A percentile compares a stretch with the other conserved stretches of the same genome.
These are phyloP conservation scores for Aphelinus certus DNA, from an alignment of 1,140 invertebrate genomes.

Conservation along the genomic window DNA sequence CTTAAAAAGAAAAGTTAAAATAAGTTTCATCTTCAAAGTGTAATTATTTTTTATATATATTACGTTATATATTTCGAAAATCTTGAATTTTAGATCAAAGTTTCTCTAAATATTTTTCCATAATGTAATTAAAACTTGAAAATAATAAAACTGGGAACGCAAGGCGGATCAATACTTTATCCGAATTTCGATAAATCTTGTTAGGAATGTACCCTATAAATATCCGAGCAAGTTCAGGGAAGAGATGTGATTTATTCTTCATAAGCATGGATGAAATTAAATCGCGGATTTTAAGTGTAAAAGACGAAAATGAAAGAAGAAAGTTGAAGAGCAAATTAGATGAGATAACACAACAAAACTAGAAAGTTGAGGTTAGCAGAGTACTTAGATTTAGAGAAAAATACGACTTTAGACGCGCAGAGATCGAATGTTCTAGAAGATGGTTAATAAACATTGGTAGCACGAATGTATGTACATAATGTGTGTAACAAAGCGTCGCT, in stretches of 20 bases:
- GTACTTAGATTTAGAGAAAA: slow-evolving; percentile 34
- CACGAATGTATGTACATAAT: slow-evolving; percentile 62
- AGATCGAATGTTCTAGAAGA: slow-evolving; percentile 27
- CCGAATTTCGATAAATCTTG: not conserved
- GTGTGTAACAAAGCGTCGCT: slow-evolving; percentile 55
- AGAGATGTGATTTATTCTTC: slow-evolving; percentile 29
- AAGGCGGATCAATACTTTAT: not conserved
- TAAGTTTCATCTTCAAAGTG: too few species aligned
- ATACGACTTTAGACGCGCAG: not conserved
- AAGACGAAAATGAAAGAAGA: not conserved
- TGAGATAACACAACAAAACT: slow-evolving; percentile 15
- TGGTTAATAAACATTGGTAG: slow-evolving; percentile 45
- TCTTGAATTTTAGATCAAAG: slow-evolving; percentile 33
- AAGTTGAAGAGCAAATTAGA: slow-evolving; percentile 8
- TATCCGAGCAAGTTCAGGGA: slow-evolving; percentile 18
- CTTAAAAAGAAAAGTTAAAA: too few species aligned
- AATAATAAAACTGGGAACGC: not conserved
- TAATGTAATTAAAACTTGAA: slow-evolving; percentile 25
- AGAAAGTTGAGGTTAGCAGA: slow-evolving; percentile 35
- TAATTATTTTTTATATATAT: too few species aligned
- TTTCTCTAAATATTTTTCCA: slow-evolving; percentile 36
- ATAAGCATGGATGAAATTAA: not conserved
- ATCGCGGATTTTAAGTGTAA: not conserved
- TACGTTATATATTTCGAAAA: slow-evolving; percentile 20
- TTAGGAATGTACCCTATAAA: slow-evolving; percentile 17